Base-by-base conservation (phyloP, 2,113 vertebrate genomes). In the Agapornis roseicollis region DNA sequence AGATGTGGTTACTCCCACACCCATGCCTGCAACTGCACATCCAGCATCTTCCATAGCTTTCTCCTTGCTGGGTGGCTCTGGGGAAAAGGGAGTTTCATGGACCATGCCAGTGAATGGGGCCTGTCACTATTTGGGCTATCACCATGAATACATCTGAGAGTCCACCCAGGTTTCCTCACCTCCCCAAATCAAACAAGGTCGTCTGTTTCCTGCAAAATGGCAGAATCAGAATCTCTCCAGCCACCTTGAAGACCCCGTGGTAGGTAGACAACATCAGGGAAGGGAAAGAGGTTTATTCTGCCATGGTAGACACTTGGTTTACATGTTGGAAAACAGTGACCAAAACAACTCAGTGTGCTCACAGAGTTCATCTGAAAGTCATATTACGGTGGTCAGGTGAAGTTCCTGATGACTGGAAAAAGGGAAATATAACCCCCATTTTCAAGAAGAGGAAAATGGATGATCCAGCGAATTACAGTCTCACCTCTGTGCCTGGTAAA, bases 191-290 rank as follows among this genome's bases (percentile, higher is more conserved):
- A 20, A 10, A 41, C 2, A 11, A 79, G 23, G 14, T 13, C 11
- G 0, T 17, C 11, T 74, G 9, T 22, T 74, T 74, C 61, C 74
- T 31, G 12, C 44, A 28, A 55, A 79, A 58, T 10, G 24, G 37
- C 46, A 66, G 55, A 66, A 66, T 28, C 31, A 1, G 0, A 2
- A 15, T 33, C 31, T 47, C n/a, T 70, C 50, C 53, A 44, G 24
- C 8, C n/a, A 24, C 31, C 5, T 22, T 1, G 4, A 39, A 25
- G 13, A 7, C 6, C 5, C 20, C 13, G 18, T 22, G 41, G 8
- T 8, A 55, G 19, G 16, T 8, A 63, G 72, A 10, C 12, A 27
- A 61, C 4, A 17, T 25, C 5, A 39, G 28, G 23, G 29, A 85
- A 35, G 13, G 60, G 19, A 65, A 42, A 14, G 14, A 28, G 31